Evolutionary conservation across 2,888 invertebrate genomes (phyloP), one percentile per base, ranked within the genome.

Genomic region (Trichopria drosophilae): DNA sequence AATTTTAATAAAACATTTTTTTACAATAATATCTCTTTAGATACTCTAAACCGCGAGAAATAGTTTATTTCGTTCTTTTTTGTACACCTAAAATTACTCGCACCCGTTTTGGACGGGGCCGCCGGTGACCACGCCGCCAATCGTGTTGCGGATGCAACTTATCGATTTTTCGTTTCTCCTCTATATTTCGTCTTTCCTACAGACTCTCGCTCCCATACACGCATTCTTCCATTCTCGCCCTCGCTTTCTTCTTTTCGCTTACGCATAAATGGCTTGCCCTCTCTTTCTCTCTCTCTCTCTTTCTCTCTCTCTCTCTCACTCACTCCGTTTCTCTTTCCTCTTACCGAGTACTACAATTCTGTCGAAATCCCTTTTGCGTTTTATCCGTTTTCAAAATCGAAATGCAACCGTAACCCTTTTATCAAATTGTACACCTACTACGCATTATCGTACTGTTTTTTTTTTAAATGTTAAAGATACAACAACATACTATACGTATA

Each of bases 401-500:
- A 9, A 24, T 24, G 69, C 69, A 73, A 66, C 68, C 69, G 67
- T 70, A 68, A 72, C 67, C 72, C 66, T 68, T 73, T 71, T 64
- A 58, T 52, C 64, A 70, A 73, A 70, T n/a, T 68, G 68, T 72
- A 72, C 69, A 70, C 64, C 66, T 66, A 69, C 69, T 71, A 68
- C 67, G 66, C 60, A 60, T 66, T 62, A 16, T 57, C 55, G 48
- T 58, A 55, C 47, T 60, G 58, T 47, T 47, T 54, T 57, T 61
- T 71, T 69, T 70, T 65, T 71, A 72, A 69, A 71, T 26, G 63
- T 69, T 71, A 71, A 71, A 72, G 63, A 71, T 71, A 70, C 63
- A 68, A 66, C 68, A 74, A 73, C 72, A 71, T 73, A 73, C 70
- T 74, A 73, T 75, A 74, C 67, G 72, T 73, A 74, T 74, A 74